phyloP scores from a whole-genome alignment of 2,888 invertebrate species.

The Pyrocoelia pectoralis region DNA sequence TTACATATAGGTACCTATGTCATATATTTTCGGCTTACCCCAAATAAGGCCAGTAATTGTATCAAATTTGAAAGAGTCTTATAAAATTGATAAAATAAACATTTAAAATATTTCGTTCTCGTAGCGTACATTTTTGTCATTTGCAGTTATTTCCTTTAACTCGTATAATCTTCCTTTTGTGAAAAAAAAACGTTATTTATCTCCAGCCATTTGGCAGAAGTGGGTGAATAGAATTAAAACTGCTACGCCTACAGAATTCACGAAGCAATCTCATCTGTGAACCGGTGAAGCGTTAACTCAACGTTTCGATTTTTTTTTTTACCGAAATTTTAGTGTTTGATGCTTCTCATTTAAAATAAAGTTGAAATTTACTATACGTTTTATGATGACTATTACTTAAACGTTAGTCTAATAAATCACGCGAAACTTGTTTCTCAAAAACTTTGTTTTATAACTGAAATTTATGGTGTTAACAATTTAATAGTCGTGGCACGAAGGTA shows the following conservation, averaged over 20 bases:
- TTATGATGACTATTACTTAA: constrained; percentile 2
- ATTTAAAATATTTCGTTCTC: too few relatives aligned
- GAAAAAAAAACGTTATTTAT: constrained; percentile 26
- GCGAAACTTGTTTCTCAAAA: background rate
- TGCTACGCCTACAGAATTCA: constrained; percentile 11
- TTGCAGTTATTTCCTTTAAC: constrained; percentile 15
- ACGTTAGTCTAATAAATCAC: constrained; percentile 6
- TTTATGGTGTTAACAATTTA: constrained; percentile 11
- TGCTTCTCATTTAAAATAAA: constrained; percentile 7
- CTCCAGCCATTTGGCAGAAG: constrained; percentile 18
- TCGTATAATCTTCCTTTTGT: constrained; percentile 10
- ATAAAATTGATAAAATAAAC: too few relatives aligned
- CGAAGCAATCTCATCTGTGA: constrained; percentile 7
- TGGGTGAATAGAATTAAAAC: constrained; percentile 17
- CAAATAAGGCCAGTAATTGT: too few relatives aligned
- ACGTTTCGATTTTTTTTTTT: background rate
- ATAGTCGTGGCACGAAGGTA: constrained; percentile 11
- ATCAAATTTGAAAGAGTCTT: too few relatives aligned
- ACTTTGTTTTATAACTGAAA: constrained; percentile 10
- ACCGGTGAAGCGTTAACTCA: background rate
- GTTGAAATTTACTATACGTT: background rate
- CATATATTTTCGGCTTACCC: too few relatives aligned
- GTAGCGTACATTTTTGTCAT: background rate
- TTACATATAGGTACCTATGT: too few relatives aligned
- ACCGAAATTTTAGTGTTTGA: constrained; percentile 1